Evolutionary conservation across 2,888 invertebrate species (phyloP).

Genomic region (Leucozona laternaria): DNA sequence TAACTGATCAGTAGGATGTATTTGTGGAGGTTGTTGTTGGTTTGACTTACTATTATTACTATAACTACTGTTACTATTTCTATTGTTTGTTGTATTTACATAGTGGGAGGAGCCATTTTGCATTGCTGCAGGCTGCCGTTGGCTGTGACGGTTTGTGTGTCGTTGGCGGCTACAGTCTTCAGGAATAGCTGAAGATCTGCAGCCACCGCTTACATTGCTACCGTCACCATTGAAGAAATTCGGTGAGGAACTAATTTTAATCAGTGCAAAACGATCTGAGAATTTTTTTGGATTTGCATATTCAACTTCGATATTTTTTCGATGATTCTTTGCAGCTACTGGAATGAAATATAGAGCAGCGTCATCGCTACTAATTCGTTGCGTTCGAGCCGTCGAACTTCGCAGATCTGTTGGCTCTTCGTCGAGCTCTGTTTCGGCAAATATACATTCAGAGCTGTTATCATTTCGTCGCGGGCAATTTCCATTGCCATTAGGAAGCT

Average conservation of each 20-base stretch:
- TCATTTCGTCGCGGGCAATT: slow-evolving; percentile 75
- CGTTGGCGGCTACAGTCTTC: slow-evolving; percentile 75
- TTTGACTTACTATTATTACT: slow-evolving; percentile 68
- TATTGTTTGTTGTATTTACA: slow-evolving; percentile 74
- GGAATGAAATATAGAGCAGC: slow-evolving; percentile 71
- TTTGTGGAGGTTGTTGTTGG: slow-evolving; percentile 38
- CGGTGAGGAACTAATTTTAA: slow-evolving; percentile 81
- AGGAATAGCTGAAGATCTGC: slow-evolving; percentile 42
- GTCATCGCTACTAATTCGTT: slow-evolving; percentile 36
- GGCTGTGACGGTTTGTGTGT: slow-evolving; percentile 60
- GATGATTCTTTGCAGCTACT: slow-evolving; percentile 43
- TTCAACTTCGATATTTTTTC: slow-evolving; percentile 79
- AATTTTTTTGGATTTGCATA: slow-evolving; percentile 78
- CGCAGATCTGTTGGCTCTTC: slow-evolving; percentile 80
- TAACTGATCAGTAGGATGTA: slow-evolving; percentile 61
- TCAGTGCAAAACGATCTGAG: slow-evolving; percentile 77
- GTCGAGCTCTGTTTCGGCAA: slow-evolving; percentile 79
- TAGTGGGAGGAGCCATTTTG: slow-evolving; percentile 68
- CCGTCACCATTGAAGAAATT: slow-evolving; percentile 77
- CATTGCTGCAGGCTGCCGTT: slow-evolving; percentile 60
- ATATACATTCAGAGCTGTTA: slow-evolving; percentile 64
- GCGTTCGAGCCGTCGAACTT: slow-evolving; percentile 77
- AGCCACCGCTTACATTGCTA: slow-evolving; percentile 57
- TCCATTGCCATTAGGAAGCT: slow-evolving; percentile 80
- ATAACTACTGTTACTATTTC: slow-evolving; percentile 71